Evolutionary conservation across 2,113 vertebrate species (phyloP).

Genomic region (Raja brachyura): DNA sequence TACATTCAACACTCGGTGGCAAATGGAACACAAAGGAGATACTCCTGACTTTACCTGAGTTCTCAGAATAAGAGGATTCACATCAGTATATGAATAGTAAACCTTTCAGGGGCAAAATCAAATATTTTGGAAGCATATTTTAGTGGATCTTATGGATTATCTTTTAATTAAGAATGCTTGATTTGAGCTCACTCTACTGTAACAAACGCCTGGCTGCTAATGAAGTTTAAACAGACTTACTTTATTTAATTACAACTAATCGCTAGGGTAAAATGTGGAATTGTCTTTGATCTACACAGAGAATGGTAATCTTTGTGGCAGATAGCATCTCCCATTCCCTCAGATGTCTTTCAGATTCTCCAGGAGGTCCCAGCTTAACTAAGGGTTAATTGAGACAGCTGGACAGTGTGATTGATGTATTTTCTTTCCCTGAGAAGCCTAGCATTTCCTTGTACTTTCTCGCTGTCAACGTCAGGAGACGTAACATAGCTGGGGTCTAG

Average conservation of each 20-base stretch:
- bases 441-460: slow-evolving; percentile 41
- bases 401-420: slow-evolving; percentile 62
- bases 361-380: slow-evolving; percentile 74
- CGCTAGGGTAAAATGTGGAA: slow-evolving; percentile 81
- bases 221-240: slow-evolving; percentile 99
- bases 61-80: slow-evolving; percentile 60
- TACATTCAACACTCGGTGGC: slow-evolving; percentile 64
- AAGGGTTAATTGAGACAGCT: slow-evolving; percentile 78
- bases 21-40: slow-evolving; percentile 51
- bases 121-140: slow-evolving; percentile 91
- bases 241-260: slow-evolving; percentile 99
- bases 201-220: slow-evolving; percentile 91
- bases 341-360: slow-evolving; percentile 76
- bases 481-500: slow-evolving; percentile 50
- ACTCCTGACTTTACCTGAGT: slow-evolving; percentile 50
- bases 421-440: slow-evolving; percentile 58
- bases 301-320: slow-evolving; percentile 87
- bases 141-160: slow-evolving; percentile 93
- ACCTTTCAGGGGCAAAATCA: slow-evolving; percentile 64
- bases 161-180: slow-evolving; percentile 98
- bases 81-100: slow-evolving; percentile 66
- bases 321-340: slow-evolving; percentile 81
- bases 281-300: slow-evolving; percentile 90
- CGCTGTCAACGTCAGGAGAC: slow-evolving; percentile 50
- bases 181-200: slow-evolving; percentile 95